Evolutionary conservation across 2,888 invertebrate species (phyloP).

Genomic region (Terebella lapidaria): DNA sequence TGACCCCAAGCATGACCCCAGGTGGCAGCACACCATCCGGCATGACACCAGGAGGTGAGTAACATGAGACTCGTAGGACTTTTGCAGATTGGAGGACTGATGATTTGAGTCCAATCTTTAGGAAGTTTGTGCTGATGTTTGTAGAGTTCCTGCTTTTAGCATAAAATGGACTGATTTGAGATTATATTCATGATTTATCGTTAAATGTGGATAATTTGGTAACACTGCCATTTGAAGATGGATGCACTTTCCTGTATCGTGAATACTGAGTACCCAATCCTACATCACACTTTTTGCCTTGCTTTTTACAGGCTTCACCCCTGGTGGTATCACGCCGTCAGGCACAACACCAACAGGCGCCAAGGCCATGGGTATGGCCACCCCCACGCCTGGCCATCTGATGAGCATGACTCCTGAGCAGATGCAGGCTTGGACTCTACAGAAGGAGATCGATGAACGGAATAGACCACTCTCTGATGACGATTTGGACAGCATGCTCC

Average conservation of each 20-base stretch:
- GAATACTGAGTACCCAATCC: background rate
- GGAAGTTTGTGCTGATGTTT: background rate
- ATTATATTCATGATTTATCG: no score
- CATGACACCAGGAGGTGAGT: constrained; percentile 31
- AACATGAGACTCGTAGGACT: no score
- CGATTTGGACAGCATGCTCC: constrained; percentile 95
- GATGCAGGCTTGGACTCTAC: constrained; percentile 95
- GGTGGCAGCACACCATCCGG: constrained; percentile 23
- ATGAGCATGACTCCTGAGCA: constrained; percentile 99
- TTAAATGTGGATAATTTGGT: no score
- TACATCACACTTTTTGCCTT: background rate
- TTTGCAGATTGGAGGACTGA: no score
- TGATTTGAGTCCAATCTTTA: background rate
- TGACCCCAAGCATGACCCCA: constrained; percentile 50
- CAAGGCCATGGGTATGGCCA: constrained; percentile 98
- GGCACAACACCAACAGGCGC: constrained; percentile 58
- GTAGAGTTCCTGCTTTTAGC: background rate
- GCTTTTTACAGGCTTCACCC: constrained; percentile 28
- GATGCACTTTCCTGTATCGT: background rate
- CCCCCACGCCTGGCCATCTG: constrained; percentile 92
- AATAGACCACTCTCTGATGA: constrained; percentile 95
- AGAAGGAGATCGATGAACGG: constrained; percentile 96
- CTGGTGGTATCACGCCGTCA: constrained; percentile 49
- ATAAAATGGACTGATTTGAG: no score
- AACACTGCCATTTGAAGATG: no score